Base-by-base conservation (phyloP, 92 coral and sea anemone genomes). In the Epizoanthus ramosus region DNA sequence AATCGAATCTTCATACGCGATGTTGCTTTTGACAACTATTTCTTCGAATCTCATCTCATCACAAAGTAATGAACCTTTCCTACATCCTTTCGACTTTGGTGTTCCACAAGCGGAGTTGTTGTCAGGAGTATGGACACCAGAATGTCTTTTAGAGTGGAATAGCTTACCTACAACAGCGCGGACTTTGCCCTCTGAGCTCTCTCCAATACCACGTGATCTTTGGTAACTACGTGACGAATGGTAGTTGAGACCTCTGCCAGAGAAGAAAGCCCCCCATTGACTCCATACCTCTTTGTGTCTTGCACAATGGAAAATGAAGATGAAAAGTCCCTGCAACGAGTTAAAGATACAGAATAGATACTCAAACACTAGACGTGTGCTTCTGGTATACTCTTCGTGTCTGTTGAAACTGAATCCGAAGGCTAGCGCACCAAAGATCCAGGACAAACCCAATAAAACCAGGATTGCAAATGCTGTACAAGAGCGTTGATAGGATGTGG, bases 401-500 rank as follows among this genome's bases (percentile, higher is more conserved):
- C 41, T 37, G 57, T 67, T 41, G n/a, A 77, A 77, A 43, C 82
- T 61, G 2, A 61, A 61, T 4, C 90, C 94, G 69, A 96, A 83
- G 16, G 98, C 93, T 25, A 96, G 82, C 33, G 97, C 95, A 15
- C 99, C 99, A 66, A 96, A 96, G 16, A 86, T 52, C 99, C 99
- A 96, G 8, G 99, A 92, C 1, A 96, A 85, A 8, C 99, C 99
- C 35, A 96, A 86, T 0, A 96, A 89, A 28, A 87, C 76, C 90
- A 92, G 69, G 25, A 96, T 93, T 22, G 98, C 95, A 28, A 92
- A n/a, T 22, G 95, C 87, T 57, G 98, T 93, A 24, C 93, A 87
- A 23, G 75, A 81, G 37, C 99, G 91, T 22, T 88, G 91, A 17
- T 80, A 91, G 1, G 88, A 84, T 6, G 82, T 80, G 15, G 98